Percentiles rank a stretch among this genome's conserved stretches.
phyloP scores from a whole-genome alignment of 2,113 vertebrate genomes.

The Hippoglossus stenolepis region DNA sequence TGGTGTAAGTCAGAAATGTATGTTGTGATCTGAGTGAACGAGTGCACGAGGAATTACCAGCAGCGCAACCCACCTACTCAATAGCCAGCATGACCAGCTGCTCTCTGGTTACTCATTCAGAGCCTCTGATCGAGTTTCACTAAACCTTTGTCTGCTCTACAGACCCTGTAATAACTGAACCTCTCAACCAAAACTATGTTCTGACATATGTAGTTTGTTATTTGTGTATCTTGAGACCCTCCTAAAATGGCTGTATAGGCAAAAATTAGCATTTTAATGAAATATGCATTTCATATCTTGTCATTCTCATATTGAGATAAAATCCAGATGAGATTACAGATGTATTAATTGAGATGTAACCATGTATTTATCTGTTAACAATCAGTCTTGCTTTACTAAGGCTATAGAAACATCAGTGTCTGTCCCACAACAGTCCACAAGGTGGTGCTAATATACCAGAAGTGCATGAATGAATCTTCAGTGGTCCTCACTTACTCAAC shows the following conservation, averaged over 20 bases:
- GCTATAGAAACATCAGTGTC: neutral
- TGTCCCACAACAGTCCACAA: neutral
- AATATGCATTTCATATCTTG: neutral
- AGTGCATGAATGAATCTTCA: neutral
- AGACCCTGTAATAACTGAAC: neutral
- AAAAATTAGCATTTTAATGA: neutral
- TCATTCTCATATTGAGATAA: neutral
- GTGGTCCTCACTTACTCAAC: too few relatives aligned
- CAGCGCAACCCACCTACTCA: constrained; percentile 14
- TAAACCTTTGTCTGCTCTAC: constrained; percentile 10
- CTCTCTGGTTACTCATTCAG: constrained; percentile 25
- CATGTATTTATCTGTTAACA: neutral
- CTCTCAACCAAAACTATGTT: neutral
- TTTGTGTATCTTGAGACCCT: too few relatives aligned
- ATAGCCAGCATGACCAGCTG: constrained; percentile 1
- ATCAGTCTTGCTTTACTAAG: neutral
- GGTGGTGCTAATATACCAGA: neutral
- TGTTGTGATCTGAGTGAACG: too few relatives aligned
- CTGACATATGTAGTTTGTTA: too few relatives aligned
- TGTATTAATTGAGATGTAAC: neutral
- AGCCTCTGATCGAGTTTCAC: constrained; percentile 5
- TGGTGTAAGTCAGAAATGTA: too few relatives aligned
- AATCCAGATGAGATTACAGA: neutral
- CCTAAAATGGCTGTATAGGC: too few relatives aligned
- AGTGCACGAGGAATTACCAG: neutral